Evolutionary conservation across 1,140 invertebrate genomes (phyloP).

Genomic region (Heterodera schachtii): DNA sequence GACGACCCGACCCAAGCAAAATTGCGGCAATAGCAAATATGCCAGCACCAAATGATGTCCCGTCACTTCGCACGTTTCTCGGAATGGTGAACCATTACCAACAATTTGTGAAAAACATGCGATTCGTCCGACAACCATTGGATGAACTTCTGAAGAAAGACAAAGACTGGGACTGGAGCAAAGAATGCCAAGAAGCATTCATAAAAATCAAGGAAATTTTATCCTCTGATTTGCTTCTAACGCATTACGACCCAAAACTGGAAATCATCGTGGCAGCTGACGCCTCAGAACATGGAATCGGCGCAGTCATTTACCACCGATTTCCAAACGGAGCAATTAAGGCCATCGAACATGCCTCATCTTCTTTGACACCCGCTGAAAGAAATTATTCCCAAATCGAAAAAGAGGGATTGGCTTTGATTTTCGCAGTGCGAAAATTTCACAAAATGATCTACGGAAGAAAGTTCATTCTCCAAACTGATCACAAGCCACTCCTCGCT

Average conservation of each 20-base stretch:
- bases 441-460: too few species aligned
- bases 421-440: too few species aligned
- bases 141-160: conserved; percentile 25
- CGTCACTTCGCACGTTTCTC: neutral
- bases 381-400: conserved; percentile 58
- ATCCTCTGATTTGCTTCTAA: conserved; percentile 53
- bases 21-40: neutral
- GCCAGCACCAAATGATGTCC: neutral
- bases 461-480: too few species aligned
- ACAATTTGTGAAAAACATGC: too few species aligned
- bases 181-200: conserved; percentile 49
- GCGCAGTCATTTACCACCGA: conserved; percentile 67
- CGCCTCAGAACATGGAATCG: conserved; percentile 68
- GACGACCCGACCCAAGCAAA: neutral
- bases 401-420: too few species aligned
- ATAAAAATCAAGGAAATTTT: conserved; percentile 57
- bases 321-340: conserved; percentile 65
- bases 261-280: conserved; percentile 68
- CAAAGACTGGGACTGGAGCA: conserved; percentile 37
- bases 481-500: too few species aligned
- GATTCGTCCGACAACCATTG: conserved; percentile 20
- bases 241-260: conserved; percentile 66
- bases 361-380: conserved; percentile 14
- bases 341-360: conserved; percentile 65
- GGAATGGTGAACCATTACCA: conserved; percentile 31